Conservation (phyloP, 2,888 invertebrate species). For the Brassicogethes aeneus region DNA sequence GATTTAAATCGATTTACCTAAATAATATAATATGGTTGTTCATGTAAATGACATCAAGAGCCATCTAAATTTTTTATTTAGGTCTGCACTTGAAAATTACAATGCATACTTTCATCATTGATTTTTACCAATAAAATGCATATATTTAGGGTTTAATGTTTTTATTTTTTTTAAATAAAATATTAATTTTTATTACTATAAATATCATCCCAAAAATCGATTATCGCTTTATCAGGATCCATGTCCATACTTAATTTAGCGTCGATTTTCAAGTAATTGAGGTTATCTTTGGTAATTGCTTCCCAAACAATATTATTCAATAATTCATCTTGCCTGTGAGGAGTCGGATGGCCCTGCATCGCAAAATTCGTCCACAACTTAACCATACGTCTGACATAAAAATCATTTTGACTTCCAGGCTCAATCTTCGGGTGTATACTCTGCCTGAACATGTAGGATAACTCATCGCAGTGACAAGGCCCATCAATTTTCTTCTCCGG, state of each 20-base stretch:
- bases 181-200: conserved; percentile 11
- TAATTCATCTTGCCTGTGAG: conserved; percentile 17
- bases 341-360: conserved; percentile 28
- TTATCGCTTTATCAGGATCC: conserved; percentile 26
- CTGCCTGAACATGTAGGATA: conserved; percentile 29
- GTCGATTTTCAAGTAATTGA: conserved; percentile 29
- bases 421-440: conserved; percentile 11
- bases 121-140: no score
- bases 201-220: conserved; percentile 31
- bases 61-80: no score
- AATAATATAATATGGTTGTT: no score
- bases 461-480: conserved; percentile 31
- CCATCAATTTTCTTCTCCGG: conserved; percentile 24
- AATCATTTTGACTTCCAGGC: conserved; percentile 23
- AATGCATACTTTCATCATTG: no score
- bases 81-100: no score
- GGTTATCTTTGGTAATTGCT: conserved; percentile 19
- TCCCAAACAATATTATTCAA: conserved; percentile 27
- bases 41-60: no score
- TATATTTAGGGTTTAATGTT: no score
- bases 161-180: no score
- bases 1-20: no score
- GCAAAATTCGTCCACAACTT: conserved; percentile 36
- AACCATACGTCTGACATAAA: conserved; percentile 25
- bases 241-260: conserved; percentile 20